Base-by-base conservation (phyloP, 2,113 vertebrate genomes). In the Pogonocichla stellata region DNA sequence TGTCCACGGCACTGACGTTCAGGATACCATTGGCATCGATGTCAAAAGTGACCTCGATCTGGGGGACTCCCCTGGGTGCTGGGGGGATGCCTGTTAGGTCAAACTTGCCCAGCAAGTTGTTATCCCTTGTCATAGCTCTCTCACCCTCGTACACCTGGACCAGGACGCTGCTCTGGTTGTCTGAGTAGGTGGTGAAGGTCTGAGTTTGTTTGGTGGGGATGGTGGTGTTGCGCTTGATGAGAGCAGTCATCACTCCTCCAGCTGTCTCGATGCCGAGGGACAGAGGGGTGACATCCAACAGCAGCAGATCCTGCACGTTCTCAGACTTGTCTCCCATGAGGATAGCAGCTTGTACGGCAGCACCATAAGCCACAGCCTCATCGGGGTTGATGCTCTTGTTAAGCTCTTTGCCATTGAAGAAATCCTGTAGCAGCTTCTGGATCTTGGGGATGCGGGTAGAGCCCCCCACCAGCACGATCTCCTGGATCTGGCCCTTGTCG, bases 151-250 rank as follows among this genome's bases (percentile, higher is more conserved):
- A 98, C 16, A 98, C 98, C 92, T 98, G 98, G 80, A 98, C 98
- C 58, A 98, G 92, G 82, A 98, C 98, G 0, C 98, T 98, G 95
- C 95, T 98, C 96, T 98, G 98, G 96, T 98, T 98, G 96, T 98
- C 98, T 0, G 98, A 98, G 95, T 98, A 98, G 69, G 98, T 98
- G 72, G 98, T 98, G 95, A 98, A 98, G 96, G 97, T 98, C 97
- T 98, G 98, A n/a, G 98, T 98, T 96, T 98, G 98, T 96, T 98
- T 98, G 93, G 98, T 98, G 69, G 98, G 98, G 92, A 98, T 98
- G 45, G 98, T 98, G 64, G 98, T 98, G 97, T 98, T 98, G 29
- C 98, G 97, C 83, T 98, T 98, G 95, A 98, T 98, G 89, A 98
- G 98, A 5, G 98, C 96, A 0, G 98, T 98, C 98, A 98, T 98